Evolutionary conservation across 2,797 vertebrate genomes (phyloP).

Genomic region (Liasis olivaceus): DNA sequence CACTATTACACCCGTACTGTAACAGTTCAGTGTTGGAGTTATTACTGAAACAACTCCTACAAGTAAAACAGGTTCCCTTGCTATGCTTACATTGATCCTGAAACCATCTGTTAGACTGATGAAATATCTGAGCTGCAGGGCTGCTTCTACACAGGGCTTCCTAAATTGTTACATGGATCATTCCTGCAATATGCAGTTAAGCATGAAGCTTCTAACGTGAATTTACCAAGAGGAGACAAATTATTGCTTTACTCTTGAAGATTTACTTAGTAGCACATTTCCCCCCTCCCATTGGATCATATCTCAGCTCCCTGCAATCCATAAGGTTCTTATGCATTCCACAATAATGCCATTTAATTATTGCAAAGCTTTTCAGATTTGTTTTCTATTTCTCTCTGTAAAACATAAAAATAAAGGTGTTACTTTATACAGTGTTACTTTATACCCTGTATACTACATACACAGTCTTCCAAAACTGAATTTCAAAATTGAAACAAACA

Average conservation of each 20-base stretch:
- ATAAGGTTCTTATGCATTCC: background rate
- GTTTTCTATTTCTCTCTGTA: no score
- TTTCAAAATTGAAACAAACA: no score
- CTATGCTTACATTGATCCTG: background rate
- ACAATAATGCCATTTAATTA: background rate
- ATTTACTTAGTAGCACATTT: background rate
- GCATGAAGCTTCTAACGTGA: background rate
- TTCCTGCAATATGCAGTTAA: background rate
- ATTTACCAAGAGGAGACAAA: background rate
- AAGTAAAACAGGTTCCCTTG: background rate
- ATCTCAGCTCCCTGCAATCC: background rate
- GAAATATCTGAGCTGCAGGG: background rate
- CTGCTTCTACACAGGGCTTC: background rate
- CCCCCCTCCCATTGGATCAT: background rate
- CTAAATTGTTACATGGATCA: slow-evolving; percentile 13
- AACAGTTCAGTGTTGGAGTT: background rate
- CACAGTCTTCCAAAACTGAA: no score
- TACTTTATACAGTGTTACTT: background rate
- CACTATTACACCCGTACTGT: background rate
- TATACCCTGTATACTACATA: no score
- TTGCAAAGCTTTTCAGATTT: background rate
- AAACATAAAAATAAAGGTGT: background rate
- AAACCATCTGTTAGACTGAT: background rate
- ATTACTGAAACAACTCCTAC: background rate
- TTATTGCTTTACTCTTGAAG: background rate